Percentiles rank a stretch among this genome's conserved stretches.
Conservation (phyloP, 2,113 vertebrate genomes). For the Chlorocebus sabaeus region DNA sequence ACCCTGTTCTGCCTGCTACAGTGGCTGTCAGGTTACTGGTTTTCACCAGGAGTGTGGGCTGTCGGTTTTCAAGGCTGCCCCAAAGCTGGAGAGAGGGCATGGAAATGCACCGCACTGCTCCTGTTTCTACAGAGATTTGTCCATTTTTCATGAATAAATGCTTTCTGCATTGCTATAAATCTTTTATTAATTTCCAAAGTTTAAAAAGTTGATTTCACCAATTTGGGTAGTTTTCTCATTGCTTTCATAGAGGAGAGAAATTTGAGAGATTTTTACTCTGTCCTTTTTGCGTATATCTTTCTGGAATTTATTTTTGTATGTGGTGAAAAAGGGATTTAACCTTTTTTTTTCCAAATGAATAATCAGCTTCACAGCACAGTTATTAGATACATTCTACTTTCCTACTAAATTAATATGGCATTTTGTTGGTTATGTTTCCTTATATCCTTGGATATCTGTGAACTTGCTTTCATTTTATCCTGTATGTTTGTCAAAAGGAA, state of each 20-base stretch:
- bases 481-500: slow-evolving; percentile 1
- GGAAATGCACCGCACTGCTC: neutral
- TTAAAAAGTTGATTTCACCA: neutral
- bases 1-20: neutral
- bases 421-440: neutral
- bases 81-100: neutral
- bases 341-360: neutral
- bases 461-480: neutral
- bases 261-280: neutral
- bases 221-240: slow-evolving; percentile 12
- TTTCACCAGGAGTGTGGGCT: neutral
- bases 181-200: slow-evolving; percentile 15
- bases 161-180: neutral
- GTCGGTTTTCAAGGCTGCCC: neutral
- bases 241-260: neutral
- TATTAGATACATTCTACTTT: neutral
- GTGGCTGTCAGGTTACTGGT: neutral
- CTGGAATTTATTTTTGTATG: slow-evolving; percentile 35
- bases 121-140: neutral
- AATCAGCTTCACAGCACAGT: neutral
- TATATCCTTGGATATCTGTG: neutral
- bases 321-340: slow-evolving; percentile 2
- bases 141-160: neutral
- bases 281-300: neutral
- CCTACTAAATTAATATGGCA: neutral